Percentiles rank a stretch among this genome's conserved stretches.
Evolutionary conservation across 2,888 invertebrate genomes (phyloP).

Genomic region (Exocentrus adspersus): DNA sequence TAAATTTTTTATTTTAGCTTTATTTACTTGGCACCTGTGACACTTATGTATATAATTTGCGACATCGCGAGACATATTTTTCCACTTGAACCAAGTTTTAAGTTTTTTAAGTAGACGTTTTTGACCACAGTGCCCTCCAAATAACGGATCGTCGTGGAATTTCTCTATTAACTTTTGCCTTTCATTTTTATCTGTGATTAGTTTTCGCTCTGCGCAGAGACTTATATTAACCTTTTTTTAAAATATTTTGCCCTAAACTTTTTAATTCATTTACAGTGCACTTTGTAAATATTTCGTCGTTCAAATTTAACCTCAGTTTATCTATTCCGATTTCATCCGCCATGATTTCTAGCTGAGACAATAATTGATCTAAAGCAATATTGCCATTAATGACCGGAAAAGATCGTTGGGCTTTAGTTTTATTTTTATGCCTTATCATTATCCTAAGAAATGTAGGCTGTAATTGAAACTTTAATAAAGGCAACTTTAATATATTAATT

Average conservation of each 20-base stretch:
- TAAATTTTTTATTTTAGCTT: slow-evolving; percentile 16
- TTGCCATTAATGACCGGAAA: not conserved
- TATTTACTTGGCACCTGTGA: slow-evolving; percentile 21
- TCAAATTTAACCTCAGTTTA: not conserved
- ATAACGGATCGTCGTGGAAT: not conserved
- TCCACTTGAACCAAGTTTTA: not conserved
- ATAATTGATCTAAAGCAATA: not conserved
- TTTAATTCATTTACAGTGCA: not conserved
- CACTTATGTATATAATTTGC: not conserved
- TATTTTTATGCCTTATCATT: not conserved
- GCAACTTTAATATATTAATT: not conserved
- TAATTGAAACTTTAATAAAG: not conserved
- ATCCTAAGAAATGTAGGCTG: not conserved
- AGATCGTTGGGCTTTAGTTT: not conserved
- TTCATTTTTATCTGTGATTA: not conserved
- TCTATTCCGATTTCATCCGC: not conserved
- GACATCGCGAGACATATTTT: not conserved
- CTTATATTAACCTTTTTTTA: not conserved
- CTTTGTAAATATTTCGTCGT: not conserved
- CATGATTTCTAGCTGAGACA: not conserved
- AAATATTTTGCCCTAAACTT: not conserved
- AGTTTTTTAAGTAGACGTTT: not conserved
- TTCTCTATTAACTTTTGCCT: not conserved
- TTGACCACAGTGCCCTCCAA: not conserved
- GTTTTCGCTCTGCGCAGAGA: not conserved